Evolutionary conservation across 2,888 invertebrate genomes (phyloP), one percentile per base, ranked within the genome.

Genomic region (Trichopoda pennipes): DNA sequence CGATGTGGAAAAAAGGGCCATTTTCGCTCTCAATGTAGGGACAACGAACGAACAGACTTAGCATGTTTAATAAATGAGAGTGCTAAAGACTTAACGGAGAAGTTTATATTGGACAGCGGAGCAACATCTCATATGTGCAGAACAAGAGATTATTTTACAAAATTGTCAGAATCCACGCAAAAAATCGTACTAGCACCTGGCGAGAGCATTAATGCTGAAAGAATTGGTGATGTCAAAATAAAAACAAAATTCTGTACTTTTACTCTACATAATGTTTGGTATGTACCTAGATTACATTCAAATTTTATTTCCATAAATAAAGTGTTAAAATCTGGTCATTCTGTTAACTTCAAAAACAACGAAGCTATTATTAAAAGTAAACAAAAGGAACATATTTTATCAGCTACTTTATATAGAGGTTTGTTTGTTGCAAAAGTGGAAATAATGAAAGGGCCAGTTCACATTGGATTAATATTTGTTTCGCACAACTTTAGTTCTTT

Each of bases 1-100:
- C 58, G 47, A n/a, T 82, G 79, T 68, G 78, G 79, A 23, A 70
- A 56, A 68, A 78, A 44, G 53, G 82, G 82, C 9, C 79, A 82
- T 32, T 72, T 75, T 55, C 66, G 76, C 7, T 74, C 82, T 4
- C 49, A 79, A 32, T 82, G 81, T 21, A 69, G 49, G 47, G 35
- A 9, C 16, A 64, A n/a, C 19, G 49, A 56, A 14, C 14, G 35
- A 9, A 28, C 63, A n/a, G 49, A 49, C 19, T 49, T 68, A 28
- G 64, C 64, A 44, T 23, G 21, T 28, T 32, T 49, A 23, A 49
- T 44, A 17, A 23, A 44, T 14, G 19, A 60, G 44, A 44, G 17
- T 64, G 55, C 9, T 21, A 16, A 38, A 32, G 28, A 19, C 49
- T 49, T 49, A n/a, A 49, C 49, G 19, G 19, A 49, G 19, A 44